Evolutionary conservation across 2,113 vertebrate genomes (phyloP).

Genomic region (Mirounga angustirostris): DNA sequence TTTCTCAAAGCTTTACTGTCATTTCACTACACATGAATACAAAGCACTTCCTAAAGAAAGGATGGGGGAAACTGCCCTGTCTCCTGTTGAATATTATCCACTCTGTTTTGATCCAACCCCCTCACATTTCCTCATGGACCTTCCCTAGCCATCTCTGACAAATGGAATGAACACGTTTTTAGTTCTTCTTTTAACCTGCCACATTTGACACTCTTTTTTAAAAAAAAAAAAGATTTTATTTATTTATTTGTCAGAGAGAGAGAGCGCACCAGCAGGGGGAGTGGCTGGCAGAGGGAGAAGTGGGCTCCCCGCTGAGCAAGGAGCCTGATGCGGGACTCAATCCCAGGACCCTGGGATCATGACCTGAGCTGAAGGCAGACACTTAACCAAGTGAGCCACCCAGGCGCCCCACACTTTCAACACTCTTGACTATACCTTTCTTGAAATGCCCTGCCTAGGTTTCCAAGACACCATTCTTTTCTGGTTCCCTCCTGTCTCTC

Average conservation of each 20-base stretch:
- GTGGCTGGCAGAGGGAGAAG: too few species aligned
- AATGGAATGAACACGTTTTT: background rate
- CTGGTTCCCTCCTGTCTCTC: background rate
- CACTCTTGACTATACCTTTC: background rate
- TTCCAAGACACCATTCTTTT: background rate
- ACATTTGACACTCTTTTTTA: background rate
- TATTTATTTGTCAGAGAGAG: too few species aligned
- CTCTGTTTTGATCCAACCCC: background rate
- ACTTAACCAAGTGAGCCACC: too few species aligned
- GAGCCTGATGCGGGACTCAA: too few species aligned
- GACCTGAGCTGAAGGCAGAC: too few species aligned
- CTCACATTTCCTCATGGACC: background rate
- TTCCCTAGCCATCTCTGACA: background rate
- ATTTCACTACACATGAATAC: background rate
- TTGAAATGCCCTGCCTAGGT: background rate
- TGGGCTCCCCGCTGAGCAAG: too few species aligned
- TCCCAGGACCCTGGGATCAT: too few species aligned
- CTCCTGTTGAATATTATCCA: background rate
- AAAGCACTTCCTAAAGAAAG: background rate
- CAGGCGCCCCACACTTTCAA: too few species aligned
- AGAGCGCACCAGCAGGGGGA: too few species aligned
- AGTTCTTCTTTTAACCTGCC: background rate
- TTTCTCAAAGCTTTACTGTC: background rate
- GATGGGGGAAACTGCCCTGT: background rate
- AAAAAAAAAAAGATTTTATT: too few species aligned